Conservation (phyloP, 2,888 invertebrate species). For the Rhimphoctona megacephalus region DNA sequence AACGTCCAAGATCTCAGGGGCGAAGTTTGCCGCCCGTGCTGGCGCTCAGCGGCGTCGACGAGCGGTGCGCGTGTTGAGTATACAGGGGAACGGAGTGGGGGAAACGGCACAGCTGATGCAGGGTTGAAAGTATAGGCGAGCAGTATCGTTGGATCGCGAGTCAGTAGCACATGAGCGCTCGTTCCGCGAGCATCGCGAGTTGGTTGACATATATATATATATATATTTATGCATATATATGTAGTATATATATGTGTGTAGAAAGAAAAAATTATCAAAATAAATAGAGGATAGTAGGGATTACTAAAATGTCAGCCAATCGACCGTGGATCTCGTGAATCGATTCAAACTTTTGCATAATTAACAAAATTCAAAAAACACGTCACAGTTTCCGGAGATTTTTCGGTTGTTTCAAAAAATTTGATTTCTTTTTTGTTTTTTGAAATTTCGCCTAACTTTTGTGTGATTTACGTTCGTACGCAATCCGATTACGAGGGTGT, state of each 20-base stretch:
- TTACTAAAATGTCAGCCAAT: slow-evolving; percentile 79
- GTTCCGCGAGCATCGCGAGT: slow-evolving; percentile 82
- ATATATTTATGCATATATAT: slow-evolving; percentile 3
- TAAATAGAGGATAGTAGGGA: slow-evolving; percentile 60
- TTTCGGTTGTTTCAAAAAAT: background rate
- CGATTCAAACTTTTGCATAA: slow-evolving; percentile 10
- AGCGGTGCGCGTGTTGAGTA: slow-evolving; percentile 55
- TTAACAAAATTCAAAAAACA: slow-evolving; percentile 3
- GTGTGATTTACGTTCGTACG: background rate
- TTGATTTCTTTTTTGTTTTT: background rate
- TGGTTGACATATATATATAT: slow-evolving; percentile 61
- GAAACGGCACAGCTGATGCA: slow-evolving; percentile 87
- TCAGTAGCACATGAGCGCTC: slow-evolving; percentile 85
- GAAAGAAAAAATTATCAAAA: background rate
- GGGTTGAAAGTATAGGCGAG: slow-evolving; percentile 86
- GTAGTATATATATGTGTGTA: background rate
- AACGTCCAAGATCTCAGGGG: background rate
- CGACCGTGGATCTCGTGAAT: slow-evolving; percentile 74
- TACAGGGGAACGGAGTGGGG: slow-evolving; percentile 78
- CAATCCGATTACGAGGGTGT: slow-evolving; percentile 11
- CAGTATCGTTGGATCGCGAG: slow-evolving; percentile 80
- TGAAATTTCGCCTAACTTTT: background rate
- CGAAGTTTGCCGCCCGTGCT: slow-evolving; percentile 43
- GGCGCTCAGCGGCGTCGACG: slow-evolving; percentile 64
- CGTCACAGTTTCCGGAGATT: background rate